Conservation (phyloP, 2,888 invertebrate genomes). For the Luperina nickerlii region DNA sequence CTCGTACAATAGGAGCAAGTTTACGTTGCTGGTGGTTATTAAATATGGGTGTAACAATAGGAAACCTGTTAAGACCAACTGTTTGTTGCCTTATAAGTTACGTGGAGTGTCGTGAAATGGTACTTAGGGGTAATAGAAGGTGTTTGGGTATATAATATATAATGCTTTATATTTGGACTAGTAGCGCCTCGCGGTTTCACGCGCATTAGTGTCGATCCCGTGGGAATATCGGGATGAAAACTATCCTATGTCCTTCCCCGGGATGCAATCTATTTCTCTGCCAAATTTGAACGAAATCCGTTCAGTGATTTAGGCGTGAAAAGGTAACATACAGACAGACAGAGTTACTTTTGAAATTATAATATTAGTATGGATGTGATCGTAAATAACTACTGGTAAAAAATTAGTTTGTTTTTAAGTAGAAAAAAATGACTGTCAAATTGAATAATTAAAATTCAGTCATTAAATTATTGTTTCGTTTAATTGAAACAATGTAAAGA, state of each 20-base stretch:
- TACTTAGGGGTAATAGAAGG: not conserved
- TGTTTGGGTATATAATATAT: not conserved
- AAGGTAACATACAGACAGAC: too few relatives aligned
- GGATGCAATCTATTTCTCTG: too few relatives aligned
- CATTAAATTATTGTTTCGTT: too few relatives aligned
- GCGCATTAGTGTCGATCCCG: too few relatives aligned
- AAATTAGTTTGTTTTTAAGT: not conserved
- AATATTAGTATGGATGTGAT: not conserved
- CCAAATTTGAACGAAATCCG: too few relatives aligned
- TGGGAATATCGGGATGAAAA: too few relatives aligned
- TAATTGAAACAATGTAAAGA: too few relatives aligned
- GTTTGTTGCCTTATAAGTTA: constrained; percentile 17
- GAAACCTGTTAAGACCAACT: constrained; percentile 10
- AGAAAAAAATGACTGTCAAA: not conserved
- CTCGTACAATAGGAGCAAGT: constrained; percentile 22
- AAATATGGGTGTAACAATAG: constrained; percentile 23
- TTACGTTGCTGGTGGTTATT: constrained; percentile 13
- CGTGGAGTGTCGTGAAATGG: constrained; percentile 2
- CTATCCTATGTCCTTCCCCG: too few relatives aligned
- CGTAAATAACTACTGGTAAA: not conserved
- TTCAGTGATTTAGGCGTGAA: too few relatives aligned
- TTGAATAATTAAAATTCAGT: not conserved
- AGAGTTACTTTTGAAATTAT: too few relatives aligned
- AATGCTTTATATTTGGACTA: not conserved
- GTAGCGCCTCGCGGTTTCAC: too few relatives aligned